These are phyloP conservation scores for Emys orbicularis DNA, from an alignment of 2,797 vertebrate species.

Conservation along the genomic window DNA sequence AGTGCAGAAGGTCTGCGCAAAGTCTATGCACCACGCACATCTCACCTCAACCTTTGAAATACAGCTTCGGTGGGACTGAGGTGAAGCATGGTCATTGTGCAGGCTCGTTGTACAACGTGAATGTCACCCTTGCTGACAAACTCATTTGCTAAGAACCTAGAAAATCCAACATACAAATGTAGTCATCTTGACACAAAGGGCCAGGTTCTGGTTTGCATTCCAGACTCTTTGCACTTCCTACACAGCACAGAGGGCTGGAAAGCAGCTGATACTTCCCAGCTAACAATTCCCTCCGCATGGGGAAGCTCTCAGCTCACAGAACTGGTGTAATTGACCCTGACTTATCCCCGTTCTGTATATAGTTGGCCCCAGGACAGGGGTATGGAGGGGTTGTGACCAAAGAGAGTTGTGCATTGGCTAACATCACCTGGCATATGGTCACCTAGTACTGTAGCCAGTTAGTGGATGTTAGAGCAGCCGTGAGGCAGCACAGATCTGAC, in stretches of 20 bases:
- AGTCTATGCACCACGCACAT: background rate
- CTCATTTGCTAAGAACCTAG: constrained; percentile 49
- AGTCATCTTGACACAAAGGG: constrained; percentile 25
- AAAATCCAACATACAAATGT: constrained; percentile 21
- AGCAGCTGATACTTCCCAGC: background rate
- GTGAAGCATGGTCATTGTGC: rapidly evolving
- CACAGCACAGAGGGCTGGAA: background rate
- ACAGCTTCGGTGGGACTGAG: background rate
- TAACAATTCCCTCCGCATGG: background rate
- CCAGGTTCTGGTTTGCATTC: background rate
- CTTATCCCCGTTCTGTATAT: background rate
- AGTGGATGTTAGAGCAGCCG: background rate
- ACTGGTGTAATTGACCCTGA: background rate
- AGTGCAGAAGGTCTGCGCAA: background rate
- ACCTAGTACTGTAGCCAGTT: background rate
- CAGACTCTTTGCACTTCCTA: background rate
- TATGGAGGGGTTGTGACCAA: background rate
- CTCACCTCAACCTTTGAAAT: background rate
- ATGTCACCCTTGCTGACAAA: background rate
- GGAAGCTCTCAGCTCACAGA: background rate
- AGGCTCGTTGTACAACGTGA: background rate
- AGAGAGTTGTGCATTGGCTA: background rate
- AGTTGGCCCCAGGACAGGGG: background rate
- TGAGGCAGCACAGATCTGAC: background rate
- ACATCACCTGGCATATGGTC: background rate